Percentiles rank a stretch among this genome's conserved stretches.
phyloP scores from a whole-genome alignment of 1,140 invertebrate species.

The Wiebesia pumilae region DNA sequence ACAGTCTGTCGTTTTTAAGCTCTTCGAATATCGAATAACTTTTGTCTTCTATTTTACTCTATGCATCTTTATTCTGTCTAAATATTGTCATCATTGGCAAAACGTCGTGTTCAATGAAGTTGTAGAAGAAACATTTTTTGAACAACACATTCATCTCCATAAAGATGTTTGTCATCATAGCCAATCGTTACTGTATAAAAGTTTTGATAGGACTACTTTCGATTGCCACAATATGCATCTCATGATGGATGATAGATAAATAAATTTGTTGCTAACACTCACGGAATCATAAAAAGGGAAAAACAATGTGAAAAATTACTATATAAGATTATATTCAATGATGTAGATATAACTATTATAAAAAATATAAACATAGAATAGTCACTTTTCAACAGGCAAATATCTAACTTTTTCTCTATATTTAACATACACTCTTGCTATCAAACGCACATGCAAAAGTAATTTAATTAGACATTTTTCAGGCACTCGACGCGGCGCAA shows the following conservation, averaged over 20 bases:
- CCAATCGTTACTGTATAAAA: slow-evolving; percentile 1
- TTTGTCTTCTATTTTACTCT: slow-evolving; percentile 48
- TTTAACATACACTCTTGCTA: slow-evolving; percentile 55
- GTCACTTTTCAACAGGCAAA: slow-evolving; percentile 69
- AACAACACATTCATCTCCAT: slow-evolving; percentile 21
- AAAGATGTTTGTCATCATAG: neutral
- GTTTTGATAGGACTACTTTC: slow-evolving; percentile 35
- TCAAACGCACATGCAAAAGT: slow-evolving; percentile 41
- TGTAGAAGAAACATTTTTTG: slow-evolving; percentile 39
- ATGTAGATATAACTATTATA: slow-evolving; percentile 67
- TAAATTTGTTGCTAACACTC: slow-evolving; percentile 51
- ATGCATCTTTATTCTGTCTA: slow-evolving; percentile 51
- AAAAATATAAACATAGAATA: slow-evolving; percentile 71
- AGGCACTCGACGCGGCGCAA: slow-evolving; percentile 59
- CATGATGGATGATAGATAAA: slow-evolving; percentile 47
- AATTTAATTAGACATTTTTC: slow-evolving; percentile 46
- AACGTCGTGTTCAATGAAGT: slow-evolving; percentile 40
- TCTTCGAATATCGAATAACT: slow-evolving; percentile 62
- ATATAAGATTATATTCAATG: slow-evolving; percentile 61
- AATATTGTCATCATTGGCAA: slow-evolving; percentile 67
- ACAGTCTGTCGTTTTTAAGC: slow-evolving; percentile 66
- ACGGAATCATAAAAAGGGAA: slow-evolving; percentile 45
- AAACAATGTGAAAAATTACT: slow-evolving; percentile 55
- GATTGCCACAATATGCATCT: slow-evolving; percentile 44
- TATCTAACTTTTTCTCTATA: slow-evolving; percentile 64